Base-by-base conservation (phyloP, 2,797 vertebrate genomes). In the Loris lydekkerianus region DNA sequence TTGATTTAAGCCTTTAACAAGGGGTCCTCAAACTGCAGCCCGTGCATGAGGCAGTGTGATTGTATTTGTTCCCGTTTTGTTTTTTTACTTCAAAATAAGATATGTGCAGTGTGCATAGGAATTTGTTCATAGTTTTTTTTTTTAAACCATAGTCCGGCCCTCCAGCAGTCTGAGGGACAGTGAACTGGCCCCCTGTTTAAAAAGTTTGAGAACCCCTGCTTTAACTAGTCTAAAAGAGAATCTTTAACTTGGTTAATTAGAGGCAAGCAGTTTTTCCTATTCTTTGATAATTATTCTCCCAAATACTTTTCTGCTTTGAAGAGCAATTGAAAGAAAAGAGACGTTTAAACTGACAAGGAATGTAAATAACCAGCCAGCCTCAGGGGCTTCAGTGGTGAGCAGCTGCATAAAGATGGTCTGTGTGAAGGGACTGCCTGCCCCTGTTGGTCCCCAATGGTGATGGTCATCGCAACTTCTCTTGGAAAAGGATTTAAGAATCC, bases 311-410 rank as follows among this genome's bases (percentile, higher is more conserved):
- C 81, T 49, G 15, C 75, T 49, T 17, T 25, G 40, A 56, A 85
- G 84, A 87, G 34, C 77, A 43, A n/a, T 25, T 23, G 34, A 65
- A 69, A 94, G 91, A 85, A 63, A 23, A n/a, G 46, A 86, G 72
- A n/a, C 43, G 0, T 75, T 73, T 84, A 43, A 82, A 53, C 70
- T 78, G 27, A 77, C 31, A 34, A n/a, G 27, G 8, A 1, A 5
- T 13, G 10, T 40, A 31, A 89, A 6, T 27, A 63, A 70, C 31
- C 5, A n/a, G 20, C 25, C 5, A 72, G 61, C 29, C 56, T 40
- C 10, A 0, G 34, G 61, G 85, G 60, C 31, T 21, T 18, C 10
- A 0, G 8, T 7, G n/a, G 43, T 3, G 34, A 25, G n/a, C 1
- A 60, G 2, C 1, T 2, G 9, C n/a, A 2, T 63, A 5, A 3